Evolutionary conservation across 2,113 vertebrate species (phyloP), one percentile per base, ranked within the genome.

Genomic region (Sorex araneus): DNA sequence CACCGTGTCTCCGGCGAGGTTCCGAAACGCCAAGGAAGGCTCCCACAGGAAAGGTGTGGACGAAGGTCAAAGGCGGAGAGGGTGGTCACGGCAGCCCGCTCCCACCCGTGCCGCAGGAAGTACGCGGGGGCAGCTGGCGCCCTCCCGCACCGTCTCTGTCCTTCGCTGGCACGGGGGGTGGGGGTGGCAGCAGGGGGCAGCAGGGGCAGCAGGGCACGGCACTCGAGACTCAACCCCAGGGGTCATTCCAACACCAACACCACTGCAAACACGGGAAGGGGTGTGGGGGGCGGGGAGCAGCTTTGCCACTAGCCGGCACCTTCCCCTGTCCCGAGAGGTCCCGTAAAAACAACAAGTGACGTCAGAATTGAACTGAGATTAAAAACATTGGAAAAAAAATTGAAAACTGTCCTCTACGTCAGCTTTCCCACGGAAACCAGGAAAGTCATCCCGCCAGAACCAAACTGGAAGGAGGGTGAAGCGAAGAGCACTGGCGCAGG

Each of bases 231-330:
- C 77, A 86, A 30, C 74, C n/a, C 78, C 76, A 84, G 81, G 80
- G 45, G 71, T 64, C 57, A 63, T 0, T 11, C 87, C 40, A 66
- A 87, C 57, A 95, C 8, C 95, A 93, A 86, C 54, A 36, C 80
- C 92, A 97, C 93, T n/a, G 90, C 97, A 98, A 63, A 66, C 84
- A 0, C 76, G 87, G 71, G 84, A 94, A 96, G 95, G 69, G 89
- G 84, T 32, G 45, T 28, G 78, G 71, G 36, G 94, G 78, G 47
- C 9, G n/a, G 34, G 96, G 30, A 57, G 28, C 88, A 94, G 96
- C 95, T 98, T 97, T 98, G 97, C 97, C 97, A 97, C 97, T 93
- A 96, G 94, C 95, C 93, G 97, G 96, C 92, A 95, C 93, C 28
- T 67, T 87, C 76, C 18, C 50, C 3, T 23, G 57, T 63, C 30